Base-by-base conservation (phyloP, 2,888 invertebrate genomes). In the Trissolcus brochymenae region DNA sequence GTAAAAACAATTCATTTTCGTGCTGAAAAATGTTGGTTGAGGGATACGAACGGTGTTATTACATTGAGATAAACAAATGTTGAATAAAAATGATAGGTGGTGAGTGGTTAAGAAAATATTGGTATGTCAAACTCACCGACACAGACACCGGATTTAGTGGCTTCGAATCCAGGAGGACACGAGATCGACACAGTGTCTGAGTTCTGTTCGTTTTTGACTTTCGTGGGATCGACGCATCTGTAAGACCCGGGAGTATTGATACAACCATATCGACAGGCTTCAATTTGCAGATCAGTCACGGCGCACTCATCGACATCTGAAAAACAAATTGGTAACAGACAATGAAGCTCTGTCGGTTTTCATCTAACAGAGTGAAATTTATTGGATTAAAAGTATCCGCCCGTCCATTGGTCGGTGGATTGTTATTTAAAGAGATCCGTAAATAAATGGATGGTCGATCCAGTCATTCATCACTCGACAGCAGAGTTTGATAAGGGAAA, bases 221-320 rank as follows among this genome's bases (percentile, higher is more conserved):
- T 86, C 62, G 82, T 79, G 7, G 85, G 82, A 43, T 86, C 83
- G 9, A 85, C 82, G 76, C 89, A 89, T 13, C 85, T 82, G 85
- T 91, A 92, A 56, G 91, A 90, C 17, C 92, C 92, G n/a, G 90
- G 90, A n/a, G 90, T 91, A 85, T 92, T 92, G 81, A 91, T 86
- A 86, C 92, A 92, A 54, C 88, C 88, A 67, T 85, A 85, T 57
- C 82, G 85, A 81, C 88, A 88, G 71, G 85, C 81, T 75, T 88
- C 86, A 66, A 85, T 84, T 80, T 88, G 88, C 25, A 88, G 82
- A 78, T 88, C 88, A 43, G 88, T 87, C 40, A 91, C 90, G 16
- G 83, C 84, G 82, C 94, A 94, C 86, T 94, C 94, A 84, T 94
- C 92, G 29, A 94, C 90, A 87, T 93, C 93, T 92, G 84, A 56